Evolutionary conservation across 2,888 invertebrate species (phyloP).

Genomic region (Ptilodon capucinus): DNA sequence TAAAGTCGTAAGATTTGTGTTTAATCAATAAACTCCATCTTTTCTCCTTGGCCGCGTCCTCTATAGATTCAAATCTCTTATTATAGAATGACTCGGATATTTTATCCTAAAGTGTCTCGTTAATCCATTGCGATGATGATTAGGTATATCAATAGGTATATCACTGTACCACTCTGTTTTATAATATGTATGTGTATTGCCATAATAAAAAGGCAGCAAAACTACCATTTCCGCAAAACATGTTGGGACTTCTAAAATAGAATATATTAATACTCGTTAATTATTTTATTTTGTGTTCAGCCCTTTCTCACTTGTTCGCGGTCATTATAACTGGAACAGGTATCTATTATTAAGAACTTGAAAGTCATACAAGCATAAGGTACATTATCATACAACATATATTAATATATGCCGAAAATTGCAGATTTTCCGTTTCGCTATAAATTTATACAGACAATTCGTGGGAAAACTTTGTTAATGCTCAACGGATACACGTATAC

Average conservation of each 20-base stretch:
- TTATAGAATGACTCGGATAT: neutral
- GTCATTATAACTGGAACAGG: neutral
- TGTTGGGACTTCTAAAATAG: no score
- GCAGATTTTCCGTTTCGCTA: constrained; percentile 8
- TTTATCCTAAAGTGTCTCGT: no score
- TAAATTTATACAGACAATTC: constrained; percentile 30
- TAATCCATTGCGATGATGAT: no score
- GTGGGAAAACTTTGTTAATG: constrained; percentile 39
- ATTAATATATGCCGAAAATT: neutral
- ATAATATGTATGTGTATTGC: no score
- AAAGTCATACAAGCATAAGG: neutral
- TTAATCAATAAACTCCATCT: constrained; percentile 14
- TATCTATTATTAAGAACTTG: neutral
- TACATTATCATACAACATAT: neutral
- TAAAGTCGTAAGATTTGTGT: constrained; percentile 12
- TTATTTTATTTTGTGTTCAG: no score
- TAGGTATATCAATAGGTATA: no score
- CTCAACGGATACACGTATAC: constrained; percentile 37
- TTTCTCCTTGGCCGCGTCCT: constrained; percentile 1
- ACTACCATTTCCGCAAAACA: no score
- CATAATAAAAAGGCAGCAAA: no score
- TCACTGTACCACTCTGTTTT: no score
- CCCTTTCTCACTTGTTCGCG: no score
- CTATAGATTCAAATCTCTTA: neutral
- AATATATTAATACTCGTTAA: no score